Evolutionary conservation across 2,113 vertebrate species (phyloP), one percentile per base, ranked within the genome.

Genomic region (Perca fluviatilis): DNA sequence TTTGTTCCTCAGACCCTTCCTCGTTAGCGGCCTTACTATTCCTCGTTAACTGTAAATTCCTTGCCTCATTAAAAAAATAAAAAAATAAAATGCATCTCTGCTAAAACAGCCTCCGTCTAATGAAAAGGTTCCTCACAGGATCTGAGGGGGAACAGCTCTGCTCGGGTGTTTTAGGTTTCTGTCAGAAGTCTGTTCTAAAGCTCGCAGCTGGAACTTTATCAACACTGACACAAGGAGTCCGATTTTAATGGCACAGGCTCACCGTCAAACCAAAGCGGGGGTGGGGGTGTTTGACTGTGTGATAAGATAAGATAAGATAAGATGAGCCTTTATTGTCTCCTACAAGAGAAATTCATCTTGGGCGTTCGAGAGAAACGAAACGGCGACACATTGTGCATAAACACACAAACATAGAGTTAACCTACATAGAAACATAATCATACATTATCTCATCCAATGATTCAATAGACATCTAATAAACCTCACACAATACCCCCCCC

Each of bases 31-130:
- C 40, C 40, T 43, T 43, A 10, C 40, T 43, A 43, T 2, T 1
- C 67, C 33, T 79, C 79, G 62, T 85, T 88, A 85, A 27, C 80
- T 47, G 61, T 57, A 71, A 43, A 84, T 79, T 80, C 76, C 36
- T 47, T 53, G 62, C 54, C 82, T 89, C 43, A 67, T 86, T 81
- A 82, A 40, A 53, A 40, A 40, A 43, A 47, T 3, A 30, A 57
- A 49, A 47, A 33, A 62, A n/a, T n/a, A n/a, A n/a, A n/a, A n/a
- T n/a, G n/a, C n/a, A n/a, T n/a, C n/a, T n/a, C n/a, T n/a, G n/a
- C n/a, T n/a, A 62, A 82, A 70, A 62, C 74, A 54, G 77, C 47
- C 66, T 67, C 33, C 1, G 47, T 75, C 43, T 64, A 27, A 79
- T 82, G 46, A 76, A 50, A 60, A 79, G 64, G 49, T 33, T 74